Base-by-base conservation (phyloP, 2,113 vertebrate genomes). In the Bettongia penicillata region DNA sequence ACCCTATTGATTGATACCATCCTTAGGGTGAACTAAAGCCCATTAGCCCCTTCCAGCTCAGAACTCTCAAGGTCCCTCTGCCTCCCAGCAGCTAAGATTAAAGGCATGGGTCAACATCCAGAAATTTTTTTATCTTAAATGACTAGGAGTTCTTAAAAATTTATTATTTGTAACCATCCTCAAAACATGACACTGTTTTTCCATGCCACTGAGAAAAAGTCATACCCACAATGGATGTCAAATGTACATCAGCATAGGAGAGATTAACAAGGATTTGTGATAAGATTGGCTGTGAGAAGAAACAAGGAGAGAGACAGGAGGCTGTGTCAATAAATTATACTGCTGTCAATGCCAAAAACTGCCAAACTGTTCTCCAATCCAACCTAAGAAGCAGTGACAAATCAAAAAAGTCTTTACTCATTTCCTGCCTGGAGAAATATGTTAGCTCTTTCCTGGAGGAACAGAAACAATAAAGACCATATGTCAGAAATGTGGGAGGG, bases 371-470 rank as follows among this genome's bases (percentile, higher is more conserved):
- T 68, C 6, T 43, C 43, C 19, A n/a, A n/a, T 84, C 49, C 68
- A 19, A 10, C 37, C 53, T 48, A 31, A 94, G 91, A 49, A 51
- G 84, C 48, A 53, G 61, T 12, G 31, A 68, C 61, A 68, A 52
- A 50, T 47, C 55, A 91, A 37, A 9, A 51, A 49, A 53, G 49
- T 91, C 96, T 95, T 96, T n/a, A 91, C 16, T 24, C 93, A 95
- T 61, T 90, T 95, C 91, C 49, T 96, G 68, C 94, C 94, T 94
- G 50, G 91, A 53, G 28, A 61, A 9, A 96, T 53, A 10, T 26
- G 10, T n/a, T 53, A 52, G 55, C 53, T 37, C 11, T 53, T 96
- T 22, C 50, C 52, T 43, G 3, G 16, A 49, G 84, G 51, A 37
- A 37, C 61, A 68, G 12, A 68, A 61, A 68, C 31, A 68, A 68